Conservation (phyloP, 2,888 invertebrate species). For the Celastrina argiolus region DNA sequence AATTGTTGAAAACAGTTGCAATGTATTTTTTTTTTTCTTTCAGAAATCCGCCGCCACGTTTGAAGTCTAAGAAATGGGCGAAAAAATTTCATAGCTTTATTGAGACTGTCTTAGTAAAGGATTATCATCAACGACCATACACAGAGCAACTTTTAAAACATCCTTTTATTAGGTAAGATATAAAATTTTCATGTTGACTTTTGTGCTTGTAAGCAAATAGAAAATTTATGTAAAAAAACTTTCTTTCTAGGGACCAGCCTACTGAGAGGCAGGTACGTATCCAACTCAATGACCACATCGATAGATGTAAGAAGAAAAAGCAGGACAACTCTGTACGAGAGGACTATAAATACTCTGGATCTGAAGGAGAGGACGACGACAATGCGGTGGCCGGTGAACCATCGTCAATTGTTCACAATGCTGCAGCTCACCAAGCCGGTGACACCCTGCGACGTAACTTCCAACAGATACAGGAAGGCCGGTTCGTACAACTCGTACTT, state of each 20-base stretch:
- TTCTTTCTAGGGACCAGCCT: slow-evolving; percentile 88
- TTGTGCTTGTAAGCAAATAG: not conserved
- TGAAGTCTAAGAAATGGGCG: slow-evolving; percentile 98
- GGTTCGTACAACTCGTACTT: slow-evolving; percentile 42
- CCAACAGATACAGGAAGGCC: slow-evolving; percentile 95
- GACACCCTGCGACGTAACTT: slow-evolving; percentile 98
- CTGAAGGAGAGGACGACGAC: slow-evolving; percentile 98
- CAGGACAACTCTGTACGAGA: slow-evolving; percentile 88
- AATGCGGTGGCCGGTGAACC: slow-evolving; percentile 94
- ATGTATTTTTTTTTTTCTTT: slow-evolving; percentile 26
- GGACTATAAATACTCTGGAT: slow-evolving; percentile 93
- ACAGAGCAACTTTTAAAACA: slow-evolving; percentile 98
- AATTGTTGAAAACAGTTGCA: not conserved
- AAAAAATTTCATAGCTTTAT: slow-evolving; percentile 99
- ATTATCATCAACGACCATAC: slow-evolving; percentile 98
- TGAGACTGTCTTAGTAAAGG: slow-evolving; percentile 98
- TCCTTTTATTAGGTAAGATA: slow-evolving; percentile 88
- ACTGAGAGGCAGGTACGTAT: slow-evolving; percentile 98
- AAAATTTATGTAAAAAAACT: not conserved
- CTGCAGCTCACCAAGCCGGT: slow-evolving; percentile 86
- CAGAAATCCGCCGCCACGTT: slow-evolving; percentile 96
- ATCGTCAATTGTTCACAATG: slow-evolving; percentile 93
- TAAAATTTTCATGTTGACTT: not conserved
- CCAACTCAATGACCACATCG: slow-evolving; percentile 99
- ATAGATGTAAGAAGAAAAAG: slow-evolving; percentile 95